phyloP scores from a whole-genome alignment of 2,888 invertebrate species.

The Thumatha senex region DNA sequence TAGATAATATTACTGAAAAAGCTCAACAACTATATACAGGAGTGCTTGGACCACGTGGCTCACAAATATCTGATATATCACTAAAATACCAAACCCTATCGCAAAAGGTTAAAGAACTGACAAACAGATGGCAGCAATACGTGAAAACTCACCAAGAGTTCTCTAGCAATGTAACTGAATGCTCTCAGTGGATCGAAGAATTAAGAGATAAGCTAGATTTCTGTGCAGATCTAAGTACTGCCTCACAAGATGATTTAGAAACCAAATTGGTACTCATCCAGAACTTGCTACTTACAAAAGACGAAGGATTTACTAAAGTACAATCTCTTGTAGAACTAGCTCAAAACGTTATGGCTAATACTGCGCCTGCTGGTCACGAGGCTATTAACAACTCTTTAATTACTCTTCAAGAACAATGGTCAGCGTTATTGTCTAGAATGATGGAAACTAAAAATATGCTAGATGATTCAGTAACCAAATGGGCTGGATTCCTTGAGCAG shows the following conservation, averaged over 20 bases:
- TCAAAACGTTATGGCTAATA: constrained; percentile 95
- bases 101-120: constrained; percentile 95
- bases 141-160: constrained; percentile 95
- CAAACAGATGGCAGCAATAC: constrained; percentile 96
- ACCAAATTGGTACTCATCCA: constrained; percentile 92
- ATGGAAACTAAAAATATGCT: constrained; percentile 94
- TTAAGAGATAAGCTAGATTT: constrained; percentile 93
- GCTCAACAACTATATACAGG: constrained; percentile 93
- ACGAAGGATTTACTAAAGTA: constrained; percentile 95
- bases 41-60: constrained; percentile 87
- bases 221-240: constrained; percentile 91
- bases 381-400: constrained; percentile 92
- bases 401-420: constrained; percentile 95
- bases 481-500: constrained; percentile 95
- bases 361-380: constrained; percentile 94
- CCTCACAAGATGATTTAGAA: constrained; percentile 93
- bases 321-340: constrained; percentile 95
- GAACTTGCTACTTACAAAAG: constrained; percentile 94
- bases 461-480: constrained; percentile 95
- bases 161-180: constrained; percentile 90
- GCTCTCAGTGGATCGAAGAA: constrained; percentile 92
- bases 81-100: constrained; percentile 95
- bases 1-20: constrained; percentile 95
- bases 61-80: constrained; percentile 95
- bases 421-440: constrained; percentile 92